A percentile compares a stretch with the other conserved stretches of the same genome.
phyloP scores from a whole-genome alignment of 2,888 invertebrate species.

The Drosophila borborema region DNA sequence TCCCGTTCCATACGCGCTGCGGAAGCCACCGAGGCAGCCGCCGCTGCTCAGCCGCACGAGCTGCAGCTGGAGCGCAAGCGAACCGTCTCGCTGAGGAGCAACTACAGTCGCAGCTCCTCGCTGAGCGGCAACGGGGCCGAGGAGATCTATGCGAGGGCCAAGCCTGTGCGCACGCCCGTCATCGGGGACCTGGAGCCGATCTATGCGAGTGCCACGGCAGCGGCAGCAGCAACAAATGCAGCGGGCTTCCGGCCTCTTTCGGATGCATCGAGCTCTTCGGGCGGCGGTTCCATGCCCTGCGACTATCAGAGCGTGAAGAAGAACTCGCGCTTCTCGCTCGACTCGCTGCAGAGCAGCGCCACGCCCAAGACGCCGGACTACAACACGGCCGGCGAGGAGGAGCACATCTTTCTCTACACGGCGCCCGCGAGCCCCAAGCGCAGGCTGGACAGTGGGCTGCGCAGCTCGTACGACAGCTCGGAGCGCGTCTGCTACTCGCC shows the following conservation, averaged over 20 bases:
- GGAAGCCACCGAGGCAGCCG: conserved; percentile 77
- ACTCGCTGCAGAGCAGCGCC: conserved; percentile 84
- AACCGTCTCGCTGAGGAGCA: conserved; percentile 81
- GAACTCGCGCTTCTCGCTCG: conserved; percentile 84
- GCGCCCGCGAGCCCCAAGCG: conserved; percentile 83
- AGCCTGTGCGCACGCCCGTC: conserved; percentile 81
- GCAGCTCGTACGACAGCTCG: conserved; percentile 77
- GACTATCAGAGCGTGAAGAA: conserved; percentile 83
- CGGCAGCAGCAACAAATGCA: conserved; percentile 8
- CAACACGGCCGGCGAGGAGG: conserved; percentile 81
- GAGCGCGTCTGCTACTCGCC: conserved; percentile 77
- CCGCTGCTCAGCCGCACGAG: conserved; percentile 51
- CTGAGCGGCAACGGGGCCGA: conserved; percentile 49
- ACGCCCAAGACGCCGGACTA: conserved; percentile 84
- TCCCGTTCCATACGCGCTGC: conserved; percentile 85
- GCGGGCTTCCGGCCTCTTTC: conserved; percentile 82
- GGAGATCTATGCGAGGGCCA: conserved; percentile 78
- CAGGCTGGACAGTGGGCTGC: conserved; percentile 78
- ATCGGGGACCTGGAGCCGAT: conserved; percentile 82
- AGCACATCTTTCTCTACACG: conserved; percentile 83
- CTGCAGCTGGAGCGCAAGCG: conserved; percentile 69
- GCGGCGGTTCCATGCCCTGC: conserved; percentile 79
- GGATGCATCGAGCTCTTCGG: conserved; percentile 82
- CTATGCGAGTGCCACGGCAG: conserved; percentile 72
- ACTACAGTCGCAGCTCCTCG: conserved; percentile 72